Evolutionary conservation across 2,797 vertebrate species (phyloP).

Genomic region (Gorsachius magnificus): DNA sequence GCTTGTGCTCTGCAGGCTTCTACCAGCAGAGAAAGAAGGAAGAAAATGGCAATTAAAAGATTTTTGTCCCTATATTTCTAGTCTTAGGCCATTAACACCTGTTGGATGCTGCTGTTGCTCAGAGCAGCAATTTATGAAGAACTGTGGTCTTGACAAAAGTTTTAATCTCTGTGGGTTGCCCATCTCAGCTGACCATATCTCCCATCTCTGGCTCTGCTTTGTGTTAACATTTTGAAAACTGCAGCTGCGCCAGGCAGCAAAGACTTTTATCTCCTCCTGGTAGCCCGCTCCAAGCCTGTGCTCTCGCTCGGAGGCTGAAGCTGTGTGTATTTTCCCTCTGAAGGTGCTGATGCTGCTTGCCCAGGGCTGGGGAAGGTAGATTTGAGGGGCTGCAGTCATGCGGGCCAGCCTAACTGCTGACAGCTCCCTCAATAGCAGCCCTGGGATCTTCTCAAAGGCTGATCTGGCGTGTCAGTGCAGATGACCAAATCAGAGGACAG

Average conservation of each 20-base stretch:
- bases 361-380: not conserved
- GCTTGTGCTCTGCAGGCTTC: not conserved
- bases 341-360: not conserved
- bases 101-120: not conserved
- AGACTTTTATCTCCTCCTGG: not conserved
- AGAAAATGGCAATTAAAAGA: not conserved
- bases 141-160: not conserved
- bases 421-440: not conserved
- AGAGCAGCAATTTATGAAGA: not conserved
- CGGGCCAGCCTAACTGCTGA: not conserved
- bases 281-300: not conserved
- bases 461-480: not conserved
- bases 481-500: not conserved
- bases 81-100: not conserved
- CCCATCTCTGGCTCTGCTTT: not conserved
- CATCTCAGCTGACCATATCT: rapidly evolving
- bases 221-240: not conserved
- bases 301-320: rapidly evolving
- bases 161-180: not conserved
- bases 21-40: not conserved
- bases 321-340: not conserved
- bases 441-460: not conserved
- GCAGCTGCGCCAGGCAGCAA: not conserved
- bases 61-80: not conserved
- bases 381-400: not conserved